Evolutionary conservation across 2,888 invertebrate species (phyloP).

Genomic region (Scotopteryx bipunctaria): DNA sequence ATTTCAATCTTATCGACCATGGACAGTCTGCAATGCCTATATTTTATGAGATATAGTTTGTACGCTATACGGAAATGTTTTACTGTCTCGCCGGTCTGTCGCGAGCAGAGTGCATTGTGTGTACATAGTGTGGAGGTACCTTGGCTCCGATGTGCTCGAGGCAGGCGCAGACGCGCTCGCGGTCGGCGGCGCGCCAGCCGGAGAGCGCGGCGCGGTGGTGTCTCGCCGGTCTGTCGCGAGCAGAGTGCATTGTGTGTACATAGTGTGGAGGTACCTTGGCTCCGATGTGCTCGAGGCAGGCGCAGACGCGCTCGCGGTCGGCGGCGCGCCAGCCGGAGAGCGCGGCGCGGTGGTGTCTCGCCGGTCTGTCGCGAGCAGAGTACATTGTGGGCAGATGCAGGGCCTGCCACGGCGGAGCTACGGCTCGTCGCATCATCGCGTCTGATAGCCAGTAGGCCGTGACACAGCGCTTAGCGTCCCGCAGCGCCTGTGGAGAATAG

Average conservation of each 20-base stretch:
- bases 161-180: conserved; percentile 91
- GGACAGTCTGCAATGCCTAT: too few species aligned
- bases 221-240: too few species aligned
- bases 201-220: conserved; percentile 92
- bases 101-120: too few species aligned
- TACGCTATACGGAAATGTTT: too few species aligned
- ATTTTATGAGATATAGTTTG: too few species aligned
- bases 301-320: conserved; percentile 91
- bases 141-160: conserved; percentile 93
- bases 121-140: conserved; percentile 67
- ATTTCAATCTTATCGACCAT: too few species aligned
- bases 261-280: conserved; percentile 85
- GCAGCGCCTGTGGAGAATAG: conserved; percentile 82
- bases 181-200: conserved; percentile 95
- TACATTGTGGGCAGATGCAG: conserved; percentile 93
- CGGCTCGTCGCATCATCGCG: conserved; percentile 91
- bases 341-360: conserved; percentile 90
- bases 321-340: conserved; percentile 95
- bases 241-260: too few species aligned
- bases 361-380: conserved; percentile 87
- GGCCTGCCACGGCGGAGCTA: conserved; percentile 96
- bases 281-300: conserved; percentile 93
- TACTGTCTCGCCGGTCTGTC: too few species aligned
- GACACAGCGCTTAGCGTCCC: conserved; percentile 88
- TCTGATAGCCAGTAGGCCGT: conserved; percentile 97